Conservation (phyloP, 2,888 invertebrate species). For the Apamea crenata region DNA sequence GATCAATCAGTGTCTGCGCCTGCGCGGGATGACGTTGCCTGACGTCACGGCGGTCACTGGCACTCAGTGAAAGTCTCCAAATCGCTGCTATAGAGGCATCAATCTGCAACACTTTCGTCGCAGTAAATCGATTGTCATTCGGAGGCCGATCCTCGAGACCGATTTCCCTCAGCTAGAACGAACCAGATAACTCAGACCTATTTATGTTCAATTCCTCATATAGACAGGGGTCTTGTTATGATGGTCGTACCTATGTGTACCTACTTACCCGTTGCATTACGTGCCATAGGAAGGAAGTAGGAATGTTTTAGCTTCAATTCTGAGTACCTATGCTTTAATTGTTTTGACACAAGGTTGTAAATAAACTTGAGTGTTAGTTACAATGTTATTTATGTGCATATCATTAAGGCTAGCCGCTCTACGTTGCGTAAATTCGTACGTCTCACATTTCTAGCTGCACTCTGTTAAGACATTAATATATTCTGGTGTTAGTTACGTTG, state of each 20-base stretch:
- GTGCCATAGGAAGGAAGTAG: conserved; percentile 61
- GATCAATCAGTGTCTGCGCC: conserved; percentile 56
- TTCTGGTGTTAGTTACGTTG: conserved; percentile 43
- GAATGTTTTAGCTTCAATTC: conserved; percentile 45
- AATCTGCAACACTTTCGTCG: conserved; percentile 87
- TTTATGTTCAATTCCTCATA: conserved; percentile 21
- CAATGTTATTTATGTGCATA: conserved; percentile 20
- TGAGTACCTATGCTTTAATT: conserved; percentile 50
- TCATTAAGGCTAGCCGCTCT: conserved; percentile 11
- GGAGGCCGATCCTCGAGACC: conserved; percentile 72
- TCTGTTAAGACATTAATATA: conserved; percentile 34
- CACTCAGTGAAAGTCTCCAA: conserved; percentile 85
- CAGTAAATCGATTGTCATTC: conserved; percentile 85
- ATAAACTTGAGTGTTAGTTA: conserved; percentile 23
- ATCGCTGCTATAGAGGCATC: conserved; percentile 76
- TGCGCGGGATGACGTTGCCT: conserved; percentile 66
- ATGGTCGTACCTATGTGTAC: conserved; percentile 31
- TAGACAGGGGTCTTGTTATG: conserved; percentile 30
- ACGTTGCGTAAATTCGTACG: conserved; percentile 41
- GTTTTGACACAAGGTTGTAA: conserved; percentile 50
- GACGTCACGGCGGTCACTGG: conserved; percentile 76
- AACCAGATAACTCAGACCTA: conserved; percentile 54
- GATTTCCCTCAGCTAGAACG: conserved; percentile 76
- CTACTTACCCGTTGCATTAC: conserved; percentile 34
- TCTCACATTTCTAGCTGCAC: conserved; percentile 33